Conservation (phyloP, 2,797 vertebrate genomes). For the Myotis pilosus region DNA sequence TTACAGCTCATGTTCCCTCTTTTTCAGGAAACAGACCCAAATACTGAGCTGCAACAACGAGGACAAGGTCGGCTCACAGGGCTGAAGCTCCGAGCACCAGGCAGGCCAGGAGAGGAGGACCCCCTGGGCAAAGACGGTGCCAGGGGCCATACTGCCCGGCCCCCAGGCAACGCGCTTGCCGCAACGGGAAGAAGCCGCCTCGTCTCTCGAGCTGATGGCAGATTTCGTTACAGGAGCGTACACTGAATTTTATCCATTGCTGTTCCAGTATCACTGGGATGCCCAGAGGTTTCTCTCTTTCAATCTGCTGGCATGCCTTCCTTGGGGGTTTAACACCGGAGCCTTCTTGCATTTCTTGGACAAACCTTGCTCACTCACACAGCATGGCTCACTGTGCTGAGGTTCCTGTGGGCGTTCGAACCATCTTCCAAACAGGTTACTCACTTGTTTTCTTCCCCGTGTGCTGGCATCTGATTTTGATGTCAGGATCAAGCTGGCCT, state of each 20-base stretch:
- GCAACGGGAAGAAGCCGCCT: too few species aligned
- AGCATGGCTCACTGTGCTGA: rapidly evolving
- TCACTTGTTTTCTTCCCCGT: background rate
- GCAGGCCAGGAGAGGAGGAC: rapidly evolving
- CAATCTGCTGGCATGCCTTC: background rate
- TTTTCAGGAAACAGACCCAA: background rate
- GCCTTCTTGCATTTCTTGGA: background rate
- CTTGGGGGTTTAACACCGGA: background rate
- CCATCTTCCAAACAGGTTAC: background rate
- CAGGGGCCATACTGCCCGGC: background rate
- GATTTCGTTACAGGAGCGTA: background rate
- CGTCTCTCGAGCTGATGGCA: background rate
- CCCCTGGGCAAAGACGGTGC: rapidly evolving
- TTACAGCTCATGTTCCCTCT: background rate
- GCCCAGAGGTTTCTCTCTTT: background rate
- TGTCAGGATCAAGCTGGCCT: background rate
- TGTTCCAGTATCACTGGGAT: background rate
- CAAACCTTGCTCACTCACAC: background rate
- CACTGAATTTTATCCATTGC: background rate
- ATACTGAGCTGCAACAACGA: background rate
- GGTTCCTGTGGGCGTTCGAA: background rate
- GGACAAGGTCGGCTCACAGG: background rate
- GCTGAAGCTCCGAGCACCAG: rapidly evolving
- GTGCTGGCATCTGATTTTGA: background rate
- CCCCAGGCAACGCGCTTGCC: rapidly evolving